A percentile compares a stretch with the other conserved stretches of the same genome.
These are phyloP conservation scores for Neoseiulus cucumeris DNA, from an alignment of 1,140 invertebrate genomes.

Conservation along the genomic window DNA sequence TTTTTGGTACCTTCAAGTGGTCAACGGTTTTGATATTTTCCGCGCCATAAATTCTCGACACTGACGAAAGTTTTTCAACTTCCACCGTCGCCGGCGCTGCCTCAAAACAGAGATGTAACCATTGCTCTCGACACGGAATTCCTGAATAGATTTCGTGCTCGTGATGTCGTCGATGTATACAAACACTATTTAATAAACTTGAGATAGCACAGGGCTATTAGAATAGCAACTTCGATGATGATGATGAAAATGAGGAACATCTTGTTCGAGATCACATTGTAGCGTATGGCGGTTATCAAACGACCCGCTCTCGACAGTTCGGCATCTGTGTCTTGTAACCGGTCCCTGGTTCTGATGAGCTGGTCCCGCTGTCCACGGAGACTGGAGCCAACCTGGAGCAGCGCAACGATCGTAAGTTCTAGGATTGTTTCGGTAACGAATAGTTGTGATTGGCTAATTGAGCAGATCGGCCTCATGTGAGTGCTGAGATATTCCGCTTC, in stretches of 20 bases:
- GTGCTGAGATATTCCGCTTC: too few species aligned
- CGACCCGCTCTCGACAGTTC: background rate
- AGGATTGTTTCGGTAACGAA: background rate
- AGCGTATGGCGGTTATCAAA: background rate
- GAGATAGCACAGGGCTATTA: background rate
- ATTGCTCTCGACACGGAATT: too few species aligned
- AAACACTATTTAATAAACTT: background rate
- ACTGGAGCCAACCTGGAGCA: background rate
- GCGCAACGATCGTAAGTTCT: background rate
- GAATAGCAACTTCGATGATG: background rate
- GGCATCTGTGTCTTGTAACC: background rate
- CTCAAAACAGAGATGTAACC: too few species aligned
- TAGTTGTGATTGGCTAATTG: background rate
- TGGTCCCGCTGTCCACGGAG: background rate
- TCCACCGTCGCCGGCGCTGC: too few species aligned
- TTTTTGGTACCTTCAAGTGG: too few species aligned
- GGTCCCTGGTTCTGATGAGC: background rate
- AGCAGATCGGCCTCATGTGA: too few species aligned
- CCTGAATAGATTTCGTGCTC: too few species aligned
- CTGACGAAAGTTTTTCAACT: too few species aligned
- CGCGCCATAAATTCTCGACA: too few species aligned
- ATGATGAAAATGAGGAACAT: slow-evolving; percentile 3
- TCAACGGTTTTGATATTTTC: too few species aligned
- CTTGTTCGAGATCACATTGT: background rate
- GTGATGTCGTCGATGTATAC: too few species aligned